Base-by-base conservation (phyloP, 2,113 vertebrate genomes). In the Spea bombifrons region DNA sequence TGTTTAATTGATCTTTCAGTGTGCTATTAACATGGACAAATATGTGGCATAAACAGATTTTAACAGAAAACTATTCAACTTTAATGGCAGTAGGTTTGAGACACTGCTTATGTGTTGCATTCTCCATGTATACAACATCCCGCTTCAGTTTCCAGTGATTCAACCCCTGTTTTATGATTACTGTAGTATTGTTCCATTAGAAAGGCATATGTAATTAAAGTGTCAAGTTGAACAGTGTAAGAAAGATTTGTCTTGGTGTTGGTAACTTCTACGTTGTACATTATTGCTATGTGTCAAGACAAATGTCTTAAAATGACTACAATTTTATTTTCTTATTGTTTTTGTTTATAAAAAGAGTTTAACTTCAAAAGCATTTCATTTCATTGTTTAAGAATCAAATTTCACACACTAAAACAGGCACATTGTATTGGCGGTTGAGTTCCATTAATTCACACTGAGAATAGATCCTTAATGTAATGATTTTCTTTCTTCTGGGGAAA, bases 381-480 rank as follows among this genome's bases (percentile, higher is more conserved):
- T 30, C 74, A 70, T 79, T n/a, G 82, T 77, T 76, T 83, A 16
- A 75, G 9, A 61, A 82, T 83, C 16, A 75, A 86, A 87, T 71
- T 83, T 81, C 49, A 48, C 9, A 52, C 53, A 52, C 52, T 61
- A 72, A 71, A 78, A 71, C 17, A 78, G 45, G 71, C 46, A 69
- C 3, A n/a, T 46, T 72, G 61, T 72, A 48, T 47, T 72, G 71
- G 59, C 47, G 46, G 68, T 66, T 15, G 68, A 70, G 66, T 72
- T 72, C 76, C 50, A 66, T 82, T 82, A 79, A 84, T 81, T 87
- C 77, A 75, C 65, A 71, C 47, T 66, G 47, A 75, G 63, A 87
- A 85, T 84, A 89, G 30, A 86, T 80, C 80, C 65, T 0, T 81
- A 83, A 89, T 90, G 81, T 90, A 89, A 90, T 88, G 84, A 90